phyloP scores from a whole-genome alignment of 2,113 vertebrate genomes.

The Campylorhamphus procurvoides region DNA sequence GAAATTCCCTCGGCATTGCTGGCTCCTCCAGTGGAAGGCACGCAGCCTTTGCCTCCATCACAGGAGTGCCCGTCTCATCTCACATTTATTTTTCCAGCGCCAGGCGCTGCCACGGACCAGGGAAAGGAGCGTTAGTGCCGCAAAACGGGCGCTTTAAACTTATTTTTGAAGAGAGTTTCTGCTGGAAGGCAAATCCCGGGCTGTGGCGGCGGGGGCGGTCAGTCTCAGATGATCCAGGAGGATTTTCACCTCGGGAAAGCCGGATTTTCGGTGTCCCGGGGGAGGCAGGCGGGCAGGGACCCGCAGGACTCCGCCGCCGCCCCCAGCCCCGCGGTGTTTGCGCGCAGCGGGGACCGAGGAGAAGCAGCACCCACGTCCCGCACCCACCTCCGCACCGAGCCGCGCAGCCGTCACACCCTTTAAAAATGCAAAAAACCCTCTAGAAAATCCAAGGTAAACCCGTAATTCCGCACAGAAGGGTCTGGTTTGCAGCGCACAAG shows the following conservation, averaged over 20 bases:
- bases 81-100: background rate
- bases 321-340: background rate
- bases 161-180: background rate
- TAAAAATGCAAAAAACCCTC: accelerated
- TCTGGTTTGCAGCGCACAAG: background rate
- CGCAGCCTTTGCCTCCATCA: background rate
- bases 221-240: background rate
- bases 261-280: background rate
- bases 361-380: background rate
- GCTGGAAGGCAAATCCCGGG: background rate
- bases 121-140: background rate
- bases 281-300: background rate
- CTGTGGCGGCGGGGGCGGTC: background rate
- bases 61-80: background rate
- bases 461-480: background rate
- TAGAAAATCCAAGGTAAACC: background rate
- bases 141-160: background rate
- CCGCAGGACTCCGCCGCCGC: too few relatives aligned
- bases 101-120: background rate
- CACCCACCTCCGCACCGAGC: background rate
- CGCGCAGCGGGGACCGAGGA: background rate
- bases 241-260: background rate
- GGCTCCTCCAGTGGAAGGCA: background rate
- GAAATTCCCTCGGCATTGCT: background rate
- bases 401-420: background rate